Evolutionary conservation across 2,888 invertebrate genomes (phyloP), one percentile per base, ranked within the genome.

Genomic region (Dicranocentrus wangi): DNA sequence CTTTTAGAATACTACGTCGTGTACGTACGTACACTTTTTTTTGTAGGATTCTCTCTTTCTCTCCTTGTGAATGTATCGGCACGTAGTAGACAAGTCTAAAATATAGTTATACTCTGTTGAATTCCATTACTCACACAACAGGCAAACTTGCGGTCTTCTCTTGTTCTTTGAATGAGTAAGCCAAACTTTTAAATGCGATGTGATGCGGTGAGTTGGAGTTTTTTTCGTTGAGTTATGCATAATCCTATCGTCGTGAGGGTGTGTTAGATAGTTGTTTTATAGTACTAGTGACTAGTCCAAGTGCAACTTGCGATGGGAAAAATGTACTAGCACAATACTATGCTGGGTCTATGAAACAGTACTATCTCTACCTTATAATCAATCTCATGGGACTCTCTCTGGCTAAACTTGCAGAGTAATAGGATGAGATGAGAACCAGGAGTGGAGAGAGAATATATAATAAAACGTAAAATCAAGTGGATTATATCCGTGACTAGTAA

Each of bases 161-260:
- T 58, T 27, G 58, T 32, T 61, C 55, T 55, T 55, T n/a, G 32
- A 1, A 32, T 61, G 61, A 32, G 19, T 32, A 32, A 61, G 61
- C 28, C 5, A 61, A 32, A 32, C 61, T 61, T 61, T 61, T 61
- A 55, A 61, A 61, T 32, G 21, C 13, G 55, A 61, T 61, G 61
- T 61, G 61, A 32, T 61, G 61, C 61, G 61, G 32, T 61, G 61
- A 61, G 61, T 61, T 61, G 28, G 61, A 61, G 61, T 61, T 32
- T 32, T 55, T 60, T 61, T 61, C 58, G 58, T 61, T 61, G 61
- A 61, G 61, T 61, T 61, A 32, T 61, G 61, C 32, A 61, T 32
- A 61, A 47, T 47, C 47, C 47, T 10, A 47, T 10, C 47, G n/a
- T 47, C 47, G n/a, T 55, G 55, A 13, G 55, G 23, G 55, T 25